phyloP scores from a whole-genome alignment of 2,797 vertebrate genomes.

The Anguilla obscura region DNA sequence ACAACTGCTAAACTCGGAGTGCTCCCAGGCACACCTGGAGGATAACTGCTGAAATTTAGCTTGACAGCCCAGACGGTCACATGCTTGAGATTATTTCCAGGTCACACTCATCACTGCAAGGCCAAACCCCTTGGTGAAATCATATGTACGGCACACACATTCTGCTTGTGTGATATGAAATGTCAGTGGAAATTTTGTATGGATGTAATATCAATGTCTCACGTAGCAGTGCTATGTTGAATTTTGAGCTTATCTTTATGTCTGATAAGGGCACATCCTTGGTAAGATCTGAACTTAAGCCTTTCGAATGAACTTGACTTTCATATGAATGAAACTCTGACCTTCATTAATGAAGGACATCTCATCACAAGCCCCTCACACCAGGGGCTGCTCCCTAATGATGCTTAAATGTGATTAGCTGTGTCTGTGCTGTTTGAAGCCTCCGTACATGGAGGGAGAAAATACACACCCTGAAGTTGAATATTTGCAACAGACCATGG shows the following conservation, averaged over 20 bases:
- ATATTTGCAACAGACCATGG: slow-evolving; percentile 41
- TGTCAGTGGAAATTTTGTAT: too few relatives aligned
- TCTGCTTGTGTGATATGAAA: too few relatives aligned
- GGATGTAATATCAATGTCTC: background rate
- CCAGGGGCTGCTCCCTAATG: slow-evolving; percentile 60
- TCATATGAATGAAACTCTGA: slow-evolving; percentile 50
- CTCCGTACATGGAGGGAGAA: slow-evolving; percentile 35
- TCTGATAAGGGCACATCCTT: slow-evolving; percentile 37
- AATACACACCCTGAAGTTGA: slow-evolving; percentile 57
- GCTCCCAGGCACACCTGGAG: too few relatives aligned
- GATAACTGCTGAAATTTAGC: too few relatives aligned
- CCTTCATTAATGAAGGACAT: slow-evolving; percentile 63
- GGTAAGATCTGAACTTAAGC: background rate
- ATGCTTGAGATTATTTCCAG: too few relatives aligned
- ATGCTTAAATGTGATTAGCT: slow-evolving; percentile 64
- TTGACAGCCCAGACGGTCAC: background rate
- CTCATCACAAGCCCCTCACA: slow-evolving; percentile 60
- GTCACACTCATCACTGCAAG: background rate
- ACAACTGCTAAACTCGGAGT: too few relatives aligned
- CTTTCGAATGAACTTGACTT: slow-evolving; percentile 47
- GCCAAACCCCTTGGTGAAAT: background rate
- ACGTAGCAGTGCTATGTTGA: background rate
- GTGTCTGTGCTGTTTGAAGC: slow-evolving; percentile 62
- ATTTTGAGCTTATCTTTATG: background rate
- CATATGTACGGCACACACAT: background rate